Conservation (phyloP, 92 coral and sea anemone species). For the Ricordea florida region DNA sequence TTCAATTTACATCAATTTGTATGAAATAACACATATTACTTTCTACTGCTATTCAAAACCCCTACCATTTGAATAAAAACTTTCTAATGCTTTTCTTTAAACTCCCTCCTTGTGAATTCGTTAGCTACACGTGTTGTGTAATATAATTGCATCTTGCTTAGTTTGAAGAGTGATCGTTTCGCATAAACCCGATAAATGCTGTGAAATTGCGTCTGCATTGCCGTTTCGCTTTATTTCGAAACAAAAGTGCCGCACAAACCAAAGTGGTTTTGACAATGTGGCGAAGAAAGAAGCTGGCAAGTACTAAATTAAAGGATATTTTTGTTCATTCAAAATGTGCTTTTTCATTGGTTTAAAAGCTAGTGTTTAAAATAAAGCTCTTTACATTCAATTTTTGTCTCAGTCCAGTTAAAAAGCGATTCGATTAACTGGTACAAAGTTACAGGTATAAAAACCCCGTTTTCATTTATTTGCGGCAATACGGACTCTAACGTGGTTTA, state of each 20-base stretch:
- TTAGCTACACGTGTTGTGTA: neutral
- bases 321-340: neutral
- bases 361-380: slow-evolving; percentile 24
- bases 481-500: no score
- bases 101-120: neutral
- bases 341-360: slow-evolving; percentile 17
- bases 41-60: slow-evolving; percentile 54
- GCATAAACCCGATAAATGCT: slow-evolving; percentile 16
- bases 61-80: slow-evolving; percentile 60
- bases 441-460: no score
- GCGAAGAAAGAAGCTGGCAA: slow-evolving; percentile 18
- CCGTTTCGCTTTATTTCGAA: slow-evolving; percentile 3
- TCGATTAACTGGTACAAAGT: no score
- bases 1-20: slow-evolving; percentile 74
- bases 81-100: slow-evolving; percentile 26
- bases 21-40: slow-evolving; percentile 51
- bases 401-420: slow-evolving; percentile 11
- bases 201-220: slow-evolving; percentile 1
- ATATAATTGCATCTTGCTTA: neutral
- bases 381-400: slow-evolving; percentile 16
- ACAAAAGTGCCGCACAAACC: slow-evolving; percentile 20
- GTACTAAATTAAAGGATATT: slow-evolving; percentile 11
- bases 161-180: neutral
- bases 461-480: no score
- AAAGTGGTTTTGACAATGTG: slow-evolving; percentile 37